Base-by-base conservation (phyloP, 2,113 vertebrate species). In the Aldabrachelys gigantea region DNA sequence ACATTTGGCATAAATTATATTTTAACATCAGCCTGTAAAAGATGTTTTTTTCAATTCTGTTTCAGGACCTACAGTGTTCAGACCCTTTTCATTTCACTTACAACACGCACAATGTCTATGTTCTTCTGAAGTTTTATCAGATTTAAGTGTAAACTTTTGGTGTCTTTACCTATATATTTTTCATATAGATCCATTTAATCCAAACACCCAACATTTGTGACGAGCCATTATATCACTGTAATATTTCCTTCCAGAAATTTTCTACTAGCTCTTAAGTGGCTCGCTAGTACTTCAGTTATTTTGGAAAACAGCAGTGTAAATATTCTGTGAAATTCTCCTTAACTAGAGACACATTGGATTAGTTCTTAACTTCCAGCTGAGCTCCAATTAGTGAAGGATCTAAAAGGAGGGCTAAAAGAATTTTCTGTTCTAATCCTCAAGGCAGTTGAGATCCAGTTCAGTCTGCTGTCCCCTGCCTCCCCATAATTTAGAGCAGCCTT, bases 311-410 rank as follows among this genome's bases (percentile, higher is more conserved):
- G 84, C 50, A 24, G 80, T 2, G 0, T 38, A 49, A 49, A 38
- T 53, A 31, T 80, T 24, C 90, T 22, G 11, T 49, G 53, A 53
- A 22, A n/a, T 57, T 9, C 41, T 6, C 27, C 41, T 76, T 41
- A 41, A 41, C 41, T 76, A 75, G 11, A 75, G 38, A 75, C 16
- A 13, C 72, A 35, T 21, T 47, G 5, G 24, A 11, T 52, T 6
- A 31, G 79, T 29, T 91, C 87, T 80, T 78, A 62, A 31, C 56
- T n/a, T 24, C n/a, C 44, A 29, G 84, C 87, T 80, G 52, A 88
- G 65, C n/a, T 29, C 50, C 52, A 87, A 82, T 53, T 84, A 17
- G 21, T 12, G 59, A 47, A 81, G 29, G 47, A 56, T 8, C 10
- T 0, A 0, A 82, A 21, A 44, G 44, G 59, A 44, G 59, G 14